These are phyloP conservation scores for Bombycilla garrulus DNA, from an alignment of 2,113 vertebrate genomes.

Conservation along the genomic window DNA sequence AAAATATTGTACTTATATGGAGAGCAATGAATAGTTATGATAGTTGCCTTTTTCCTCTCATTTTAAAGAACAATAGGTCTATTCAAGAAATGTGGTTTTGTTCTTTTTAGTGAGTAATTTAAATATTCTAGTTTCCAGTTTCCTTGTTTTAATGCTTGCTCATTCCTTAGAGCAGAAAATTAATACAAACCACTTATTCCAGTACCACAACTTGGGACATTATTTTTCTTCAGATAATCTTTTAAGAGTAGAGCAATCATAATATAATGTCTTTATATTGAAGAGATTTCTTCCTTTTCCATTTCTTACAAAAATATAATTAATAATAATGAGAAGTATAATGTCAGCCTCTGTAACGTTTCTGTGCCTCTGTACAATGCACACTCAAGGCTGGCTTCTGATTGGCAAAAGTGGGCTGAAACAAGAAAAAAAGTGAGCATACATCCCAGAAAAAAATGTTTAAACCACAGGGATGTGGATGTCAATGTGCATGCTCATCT, in stretches of 20 bases:
- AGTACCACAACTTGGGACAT: neutral
- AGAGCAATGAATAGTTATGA: neutral
- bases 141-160: conserved; percentile 13
- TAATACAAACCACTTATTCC: conserved; percentile 3
- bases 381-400: neutral
- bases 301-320: neutral
- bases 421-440: neutral
- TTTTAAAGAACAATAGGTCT: conserved; percentile 35
- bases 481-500: neutral
- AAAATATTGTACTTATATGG: conserved; percentile 4
- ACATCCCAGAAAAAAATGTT: neutral
- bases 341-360: neutral
- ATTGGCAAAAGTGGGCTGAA: neutral
- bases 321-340: neutral
- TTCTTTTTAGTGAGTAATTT: conserved; percentile 19
- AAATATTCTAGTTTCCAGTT: conserved; percentile 21
- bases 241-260: conserved; percentile 1
- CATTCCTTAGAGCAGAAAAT: conserved; percentile 15
- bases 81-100: neutral
- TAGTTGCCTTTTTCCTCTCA: neutral
- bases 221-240: neutral
- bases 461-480: neutral
- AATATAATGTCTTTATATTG: neutral
- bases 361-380: neutral
- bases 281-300: neutral